phyloP scores from a whole-genome alignment of 2,888 invertebrate genomes.

The Portevinia maculata region DNA sequence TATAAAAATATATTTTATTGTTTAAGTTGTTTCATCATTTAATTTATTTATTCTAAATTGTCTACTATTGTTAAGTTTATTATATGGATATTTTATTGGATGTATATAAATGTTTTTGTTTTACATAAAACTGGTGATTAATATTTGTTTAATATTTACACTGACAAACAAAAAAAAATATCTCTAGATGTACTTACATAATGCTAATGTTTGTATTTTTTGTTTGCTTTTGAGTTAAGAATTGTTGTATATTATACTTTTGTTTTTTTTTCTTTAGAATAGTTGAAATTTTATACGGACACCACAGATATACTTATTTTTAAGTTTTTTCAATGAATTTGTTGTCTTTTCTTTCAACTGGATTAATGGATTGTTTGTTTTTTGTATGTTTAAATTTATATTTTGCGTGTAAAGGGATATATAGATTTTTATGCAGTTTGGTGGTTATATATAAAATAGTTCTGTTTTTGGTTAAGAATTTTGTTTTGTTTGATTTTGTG shows the following conservation, averaged over 20 bases:
- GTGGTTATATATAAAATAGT: conserved; percentile 21
- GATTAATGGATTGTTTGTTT: background rate
- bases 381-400: conserved; percentile 18
- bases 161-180: conserved; percentile 28
- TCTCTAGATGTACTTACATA: background rate
- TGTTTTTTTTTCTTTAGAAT: background rate
- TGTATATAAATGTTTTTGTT: conserved; percentile 38
- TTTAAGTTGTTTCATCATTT: conserved; percentile 27
- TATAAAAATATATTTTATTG: conserved; percentile 53
- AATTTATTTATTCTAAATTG: conserved; percentile 48
- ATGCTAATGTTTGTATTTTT: conserved; percentile 8
- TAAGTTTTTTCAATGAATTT: background rate
- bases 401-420: conserved; percentile 47
- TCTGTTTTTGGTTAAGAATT: conserved; percentile 10
- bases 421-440: conserved; percentile 41
- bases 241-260: conserved; percentile 37
- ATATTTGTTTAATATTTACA: conserved; percentile 39
- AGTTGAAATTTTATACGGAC: conserved; percentile 35
- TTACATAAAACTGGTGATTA: conserved; percentile 35
- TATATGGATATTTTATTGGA: conserved; percentile 19
- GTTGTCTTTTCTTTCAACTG: conserved; percentile 18
- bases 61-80: conserved; percentile 40
- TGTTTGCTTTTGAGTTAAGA: conserved; percentile 1
- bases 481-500: conserved; percentile 3
- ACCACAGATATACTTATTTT: conserved; percentile 22